Evolutionary conservation across 1,140 invertebrate species (phyloP).

Genomic region (Lepidostoma basale): DNA sequence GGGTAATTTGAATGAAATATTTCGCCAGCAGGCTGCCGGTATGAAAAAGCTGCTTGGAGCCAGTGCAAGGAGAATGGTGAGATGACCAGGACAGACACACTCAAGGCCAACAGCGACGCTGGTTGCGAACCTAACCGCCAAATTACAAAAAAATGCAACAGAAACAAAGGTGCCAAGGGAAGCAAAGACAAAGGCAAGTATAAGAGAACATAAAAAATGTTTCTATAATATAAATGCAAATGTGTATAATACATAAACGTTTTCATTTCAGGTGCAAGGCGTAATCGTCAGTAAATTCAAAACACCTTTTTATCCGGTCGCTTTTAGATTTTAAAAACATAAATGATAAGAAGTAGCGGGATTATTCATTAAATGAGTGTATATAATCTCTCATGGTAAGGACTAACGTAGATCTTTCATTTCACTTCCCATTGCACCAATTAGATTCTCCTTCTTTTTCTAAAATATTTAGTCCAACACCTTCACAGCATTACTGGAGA

Average conservation of each 20-base stretch:
- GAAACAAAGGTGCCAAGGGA: slow-evolving; percentile 37
- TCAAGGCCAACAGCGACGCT: slow-evolving; percentile 70
- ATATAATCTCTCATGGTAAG: slow-evolving; percentile 23
- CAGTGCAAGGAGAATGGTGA: slow-evolving; percentile 66
- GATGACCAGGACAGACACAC: slow-evolving; percentile 68
- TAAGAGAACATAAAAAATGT: neutral
- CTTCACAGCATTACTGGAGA: neutral
- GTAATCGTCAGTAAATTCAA: slow-evolving; percentile 41
- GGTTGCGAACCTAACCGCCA: slow-evolving; percentile 70
- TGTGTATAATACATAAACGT: neutral
- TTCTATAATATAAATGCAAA: neutral
- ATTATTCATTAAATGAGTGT: slow-evolving; percentile 3
- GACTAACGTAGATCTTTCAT: neutral
- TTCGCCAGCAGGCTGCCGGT: slow-evolving; percentile 66
- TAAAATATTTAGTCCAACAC: neutral
- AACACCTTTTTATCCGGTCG: neutral
- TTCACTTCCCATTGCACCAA: neutral
- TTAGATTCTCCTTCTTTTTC: neutral
- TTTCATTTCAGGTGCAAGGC: slow-evolving; percentile 37
- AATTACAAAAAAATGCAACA: slow-evolving; percentile 71
- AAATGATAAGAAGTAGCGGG: neutral
- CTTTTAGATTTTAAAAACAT: slow-evolving; percentile 17
- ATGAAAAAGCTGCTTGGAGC: slow-evolving; percentile 72
- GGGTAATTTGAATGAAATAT: no score
- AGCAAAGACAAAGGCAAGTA: slow-evolving; percentile 43